Conservation (phyloP, 2,888 invertebrate genomes). For the Brachynemurus nebulosus region DNA sequence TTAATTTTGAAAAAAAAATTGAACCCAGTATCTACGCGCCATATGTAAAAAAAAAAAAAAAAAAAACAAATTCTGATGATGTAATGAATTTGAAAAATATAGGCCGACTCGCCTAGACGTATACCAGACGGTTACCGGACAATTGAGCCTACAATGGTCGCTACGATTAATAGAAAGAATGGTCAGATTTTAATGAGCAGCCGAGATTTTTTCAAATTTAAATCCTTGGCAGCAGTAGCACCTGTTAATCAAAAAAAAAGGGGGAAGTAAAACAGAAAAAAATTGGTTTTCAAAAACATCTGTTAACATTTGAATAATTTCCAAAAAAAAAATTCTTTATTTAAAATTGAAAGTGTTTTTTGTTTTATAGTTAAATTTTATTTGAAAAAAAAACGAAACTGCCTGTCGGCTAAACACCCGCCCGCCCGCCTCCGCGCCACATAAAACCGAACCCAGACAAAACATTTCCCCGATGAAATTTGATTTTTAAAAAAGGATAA, state of each 20-base stretch:
- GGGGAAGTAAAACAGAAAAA: constrained; percentile 1
- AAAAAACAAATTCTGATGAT: too few species aligned
- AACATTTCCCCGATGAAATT: too few species aligned
- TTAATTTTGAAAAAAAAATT: not conserved
- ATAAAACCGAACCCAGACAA: too few species aligned
- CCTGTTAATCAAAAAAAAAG: constrained; percentile 3
- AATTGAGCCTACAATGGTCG: not conserved
- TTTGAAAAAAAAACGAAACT: too few species aligned
- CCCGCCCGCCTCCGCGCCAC: too few species aligned
- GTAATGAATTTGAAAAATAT: too few species aligned
- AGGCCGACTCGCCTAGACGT: not conserved
- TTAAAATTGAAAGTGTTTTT: constrained; percentile 5
- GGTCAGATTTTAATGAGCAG: not conserved
- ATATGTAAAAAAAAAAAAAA: too few species aligned
- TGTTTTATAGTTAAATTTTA: too few species aligned
- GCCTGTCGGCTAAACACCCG: too few species aligned
- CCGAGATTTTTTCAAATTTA: not conserved
- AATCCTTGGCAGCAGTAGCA: not conserved
- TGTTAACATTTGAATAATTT: constrained; percentile 5
- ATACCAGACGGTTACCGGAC: constrained; percentile 2
- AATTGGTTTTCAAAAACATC: constrained; percentile 2
- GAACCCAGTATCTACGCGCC: too few species aligned
- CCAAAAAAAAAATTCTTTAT: constrained; percentile 2
- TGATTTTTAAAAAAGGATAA: too few species aligned
- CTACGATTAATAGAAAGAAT: not conserved